Evolutionary conservation across 2,797 vertebrate species (phyloP), one percentile per base, ranked within the genome.

Genomic region (Anolis apletophallus): DNA sequence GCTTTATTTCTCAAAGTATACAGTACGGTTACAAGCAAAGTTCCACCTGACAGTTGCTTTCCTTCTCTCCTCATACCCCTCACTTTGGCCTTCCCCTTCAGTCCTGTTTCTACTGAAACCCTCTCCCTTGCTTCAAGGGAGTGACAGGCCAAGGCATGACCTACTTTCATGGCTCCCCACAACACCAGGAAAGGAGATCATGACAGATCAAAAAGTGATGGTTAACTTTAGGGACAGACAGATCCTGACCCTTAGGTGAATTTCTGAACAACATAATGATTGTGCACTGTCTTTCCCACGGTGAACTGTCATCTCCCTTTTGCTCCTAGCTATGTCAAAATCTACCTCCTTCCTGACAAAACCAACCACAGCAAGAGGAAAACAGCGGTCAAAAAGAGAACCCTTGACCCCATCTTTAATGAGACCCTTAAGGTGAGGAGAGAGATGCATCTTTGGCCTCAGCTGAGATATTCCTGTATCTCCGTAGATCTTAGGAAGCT

Each of bases 261-360:
- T n/a, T 50, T 11, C 36, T 64, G 14, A 29, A 46, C 26, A 26
- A 34, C 7, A 80, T n/a, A 5, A 1, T 80, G 34, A 17, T 29
- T 69, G 17, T 81, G 80, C 13, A 21, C 46, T 54, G 46, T 68
- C 46, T 81, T n/a, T 68, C 64, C 69, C 64, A 8, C 5, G 5
- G 9, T 73, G 71, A 40, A 17, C 69, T 68, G 7, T 10, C 23
- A 7, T 6, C 0, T 11, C 26, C 50, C 6, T 61, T 7, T 5
- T 86, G 16, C 13, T 36, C 81, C 40, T 95, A 99, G 99, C 93
- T 99, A 99, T 74, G 98, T 99, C 76, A 99, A 99, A 95, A 96
- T 96, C 5, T 99, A 99, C 95, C 97, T 99, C 46, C 96, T 99
- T 86, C 99, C 99, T 0, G 99, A 99, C 92, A 98, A 98, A 91